Evolutionary conservation across 2,797 vertebrate genomes (phyloP).

Genomic region (Brotula barbata): DNA sequence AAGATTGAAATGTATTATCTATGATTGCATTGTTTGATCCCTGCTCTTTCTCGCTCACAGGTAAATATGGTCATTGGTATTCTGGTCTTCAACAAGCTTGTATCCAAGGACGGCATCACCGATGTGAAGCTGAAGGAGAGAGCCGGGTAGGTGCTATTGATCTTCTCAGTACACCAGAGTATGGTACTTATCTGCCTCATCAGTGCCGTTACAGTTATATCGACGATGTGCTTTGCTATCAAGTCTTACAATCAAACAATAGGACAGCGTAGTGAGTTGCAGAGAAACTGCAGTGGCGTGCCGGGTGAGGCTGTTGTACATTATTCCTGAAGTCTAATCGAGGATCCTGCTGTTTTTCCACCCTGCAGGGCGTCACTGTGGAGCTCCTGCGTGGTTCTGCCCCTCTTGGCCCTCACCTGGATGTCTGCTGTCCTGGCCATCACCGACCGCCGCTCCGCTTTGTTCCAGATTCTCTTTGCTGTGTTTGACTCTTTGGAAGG

Average conservation of each 20-base stretch:
- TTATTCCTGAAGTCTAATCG: conserved; percentile 17
- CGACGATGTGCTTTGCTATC: conserved; percentile 49
- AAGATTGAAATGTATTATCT: conserved; percentile 34
- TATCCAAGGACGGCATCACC: conserved; percentile 99
- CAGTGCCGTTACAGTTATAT: conserved; percentile 51
- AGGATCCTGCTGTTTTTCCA: conserved; percentile 15
- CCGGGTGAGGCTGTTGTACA: conserved; percentile 6
- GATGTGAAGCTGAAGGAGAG: conserved; percentile 99
- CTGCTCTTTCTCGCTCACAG: conserved; percentile 78
- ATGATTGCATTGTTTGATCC: conserved; percentile 38
- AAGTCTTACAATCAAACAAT: conserved; percentile 31
- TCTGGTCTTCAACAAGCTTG: conserved; percentile 99
- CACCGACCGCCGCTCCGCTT: conserved; percentile 95
- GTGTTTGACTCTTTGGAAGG: conserved; percentile 98
- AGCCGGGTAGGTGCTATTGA: conserved; percentile 90
- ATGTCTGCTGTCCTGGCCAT: conserved; percentile 98
- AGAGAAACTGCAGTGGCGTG: conserved; percentile 1
- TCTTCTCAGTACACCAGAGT: conserved; percentile 27
- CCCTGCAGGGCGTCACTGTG: conserved; percentile 92
- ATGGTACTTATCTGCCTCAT: conserved; percentile 55
- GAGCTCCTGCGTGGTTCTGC: conserved; percentile 98
- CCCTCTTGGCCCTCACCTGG: conserved; percentile 98
- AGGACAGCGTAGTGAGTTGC: conserved; percentile 8
- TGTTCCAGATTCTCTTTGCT: conserved; percentile 98
- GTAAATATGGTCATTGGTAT: conserved; percentile 99